Percentiles rank a stretch among this genome's conserved stretches.
Conservation (phyloP, 2,113 vertebrate species). For the Otus sunia region DNA sequence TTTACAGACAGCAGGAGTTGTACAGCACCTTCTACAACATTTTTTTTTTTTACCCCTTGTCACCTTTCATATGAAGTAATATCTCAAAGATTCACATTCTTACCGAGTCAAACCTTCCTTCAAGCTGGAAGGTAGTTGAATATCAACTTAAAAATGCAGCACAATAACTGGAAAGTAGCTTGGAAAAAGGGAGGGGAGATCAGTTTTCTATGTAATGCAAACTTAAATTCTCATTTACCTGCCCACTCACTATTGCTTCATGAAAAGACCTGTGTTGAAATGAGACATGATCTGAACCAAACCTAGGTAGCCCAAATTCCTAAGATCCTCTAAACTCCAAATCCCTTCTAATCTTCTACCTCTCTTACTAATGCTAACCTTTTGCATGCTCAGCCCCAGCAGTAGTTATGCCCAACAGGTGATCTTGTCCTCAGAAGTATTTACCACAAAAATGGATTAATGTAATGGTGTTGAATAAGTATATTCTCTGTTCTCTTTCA, state of each 20-base stretch:
- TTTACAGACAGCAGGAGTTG: neutral
- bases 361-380: neutral
- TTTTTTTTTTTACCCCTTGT: fast-evolving
- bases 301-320: neutral
- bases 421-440: neutral
- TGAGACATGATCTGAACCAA: fast-evolving
- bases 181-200: too few relatives aligned
- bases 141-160: neutral
- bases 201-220: neutral
- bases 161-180: neutral
- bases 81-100: neutral
- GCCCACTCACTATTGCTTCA: neutral
- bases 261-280: neutral
- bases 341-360: neutral
- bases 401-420: neutral
- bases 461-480: neutral
- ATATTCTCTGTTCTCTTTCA: neutral
- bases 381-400: neutral
- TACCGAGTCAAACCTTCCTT: neutral
- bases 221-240: neutral
- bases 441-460: neutral
- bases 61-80: neutral
- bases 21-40: fast-evolving
- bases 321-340: neutral
- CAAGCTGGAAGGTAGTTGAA: neutral